Conservation (phyloP, 2,113 vertebrate genomes). For the Mus pahari region DNA sequence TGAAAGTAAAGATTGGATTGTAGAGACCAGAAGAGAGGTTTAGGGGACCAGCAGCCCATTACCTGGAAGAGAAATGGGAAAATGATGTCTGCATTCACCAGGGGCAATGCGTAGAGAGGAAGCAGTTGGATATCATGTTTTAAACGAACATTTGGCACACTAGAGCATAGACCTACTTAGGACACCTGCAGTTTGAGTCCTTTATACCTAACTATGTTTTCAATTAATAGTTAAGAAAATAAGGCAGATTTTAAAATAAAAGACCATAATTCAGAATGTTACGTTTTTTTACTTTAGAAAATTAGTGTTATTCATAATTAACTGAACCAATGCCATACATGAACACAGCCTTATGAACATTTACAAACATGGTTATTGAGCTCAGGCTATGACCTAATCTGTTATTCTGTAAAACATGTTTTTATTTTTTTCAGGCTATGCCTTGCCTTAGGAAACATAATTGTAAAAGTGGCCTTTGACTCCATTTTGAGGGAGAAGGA, state of each 20-base stretch:
- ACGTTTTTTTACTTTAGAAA: conserved; percentile 21
- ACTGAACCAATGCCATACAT: not conserved
- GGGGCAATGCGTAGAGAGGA: not conserved
- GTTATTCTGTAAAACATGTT: not conserved
- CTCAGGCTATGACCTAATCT: not conserved
- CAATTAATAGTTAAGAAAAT: conserved; percentile 9
- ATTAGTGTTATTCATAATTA: conserved; percentile 23
- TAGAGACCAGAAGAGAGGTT: not conserved
- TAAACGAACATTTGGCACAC: not conserved
- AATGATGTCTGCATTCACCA: not conserved
- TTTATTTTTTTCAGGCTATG: not conserved
- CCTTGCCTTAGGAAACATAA: not conserved
- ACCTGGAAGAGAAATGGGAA: not conserved
- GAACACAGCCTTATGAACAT: not conserved
- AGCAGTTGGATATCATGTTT: not conserved
- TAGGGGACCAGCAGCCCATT: too few relatives aligned
- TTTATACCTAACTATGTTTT: not conserved
- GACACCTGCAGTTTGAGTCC: not conserved
- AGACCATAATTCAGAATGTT: not conserved
- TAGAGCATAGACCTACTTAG: not conserved
- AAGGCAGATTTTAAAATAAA: conserved; percentile 28
- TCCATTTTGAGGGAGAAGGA: not conserved
- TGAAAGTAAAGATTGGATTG: not conserved
- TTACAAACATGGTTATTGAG: not conserved
- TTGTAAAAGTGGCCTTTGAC: not conserved